Base-by-base conservation (phyloP, 2,113 vertebrate genomes). In the Elachura formosa region DNA sequence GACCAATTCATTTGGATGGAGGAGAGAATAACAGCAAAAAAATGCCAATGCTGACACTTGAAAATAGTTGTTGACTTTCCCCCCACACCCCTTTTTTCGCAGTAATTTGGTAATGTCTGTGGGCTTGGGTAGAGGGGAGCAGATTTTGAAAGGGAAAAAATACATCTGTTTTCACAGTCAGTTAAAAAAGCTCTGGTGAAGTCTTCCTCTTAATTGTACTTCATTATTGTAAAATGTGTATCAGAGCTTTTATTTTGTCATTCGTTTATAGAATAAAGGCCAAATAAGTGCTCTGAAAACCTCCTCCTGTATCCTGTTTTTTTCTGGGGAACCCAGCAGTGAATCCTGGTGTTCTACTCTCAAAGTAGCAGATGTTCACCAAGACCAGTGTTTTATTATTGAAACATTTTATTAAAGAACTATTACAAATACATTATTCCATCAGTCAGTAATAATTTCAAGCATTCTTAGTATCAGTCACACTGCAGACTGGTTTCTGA, bases 321-420 rank as follows among this genome's bases (percentile, higher is more conserved):
- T 84, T 74, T 48, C 46, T 81, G 36, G 38, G 33, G 46, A 89
- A 5, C 22, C 24, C n/a, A 61, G 25, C 22, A 40, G 20, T 21
- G 18, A 84, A 15, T 29, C 23, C 10, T 33, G 23, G 5, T 58
- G 63, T n/a, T 23, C 9, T 31, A 48, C 16, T 83, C 59, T 58
- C 0, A 0, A n/a, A 58, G 52, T 48, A n/a, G 34, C 0, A 0
- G 34, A 36, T 66, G 28, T 54, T 82, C 33, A 63, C 34, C 62
- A 49, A 90, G 72, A 5, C 0, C 16, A 49, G 25, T 75, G 45
- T n/a, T 84, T 78, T 75, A 26, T 71, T 63, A 48, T 3, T 76
- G 34, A 51, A 48, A 11, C 0, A 3, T 69, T 55, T 77, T 8
- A 16, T 91, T 78, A 40, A 49, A 63, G 34, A 51, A 10, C 43